phyloP scores from a whole-genome alignment of 2,888 invertebrate genomes.

The Eupithecia pulchellata region DNA sequence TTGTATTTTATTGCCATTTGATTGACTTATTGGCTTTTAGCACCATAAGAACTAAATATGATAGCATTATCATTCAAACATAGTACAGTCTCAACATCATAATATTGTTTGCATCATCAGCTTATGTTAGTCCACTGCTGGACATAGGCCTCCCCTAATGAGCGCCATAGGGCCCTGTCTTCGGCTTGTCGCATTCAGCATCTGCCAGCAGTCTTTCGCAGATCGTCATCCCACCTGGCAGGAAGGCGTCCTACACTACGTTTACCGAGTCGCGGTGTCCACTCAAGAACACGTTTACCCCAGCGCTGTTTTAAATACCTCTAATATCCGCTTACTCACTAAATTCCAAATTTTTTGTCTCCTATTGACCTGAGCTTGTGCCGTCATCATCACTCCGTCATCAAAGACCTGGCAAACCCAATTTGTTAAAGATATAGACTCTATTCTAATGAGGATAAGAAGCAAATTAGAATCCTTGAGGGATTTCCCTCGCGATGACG shows the following conservation, averaged over 20 bases:
- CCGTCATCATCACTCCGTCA: conserved; percentile 28
- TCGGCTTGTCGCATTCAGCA: no score
- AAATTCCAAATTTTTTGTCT: conserved; percentile 30
- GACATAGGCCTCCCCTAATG: no score
- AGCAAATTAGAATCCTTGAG: not conserved
- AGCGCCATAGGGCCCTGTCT: no score
- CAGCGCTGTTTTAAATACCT: not conserved
- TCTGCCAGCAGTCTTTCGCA: no score
- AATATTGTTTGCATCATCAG: not conserved
- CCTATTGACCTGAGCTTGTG: conserved; percentile 5
- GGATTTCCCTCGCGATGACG: conserved; percentile 15
- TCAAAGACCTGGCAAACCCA: conserved; percentile 29
- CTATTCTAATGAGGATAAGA: conserved; percentile 5
- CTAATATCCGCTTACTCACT: conserved; percentile 21
- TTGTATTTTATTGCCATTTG: not conserved
- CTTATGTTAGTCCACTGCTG: no score
- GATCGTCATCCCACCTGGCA: no score
- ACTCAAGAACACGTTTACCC: no score
- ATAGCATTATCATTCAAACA: not conserved
- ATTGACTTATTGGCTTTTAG: not conserved
- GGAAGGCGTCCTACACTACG: no score
- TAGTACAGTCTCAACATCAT: not conserved
- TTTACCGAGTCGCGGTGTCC: no score
- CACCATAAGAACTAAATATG: not conserved
- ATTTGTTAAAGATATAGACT: conserved; percentile 17